Conservation (phyloP, 2,888 invertebrate genomes). For the Gnatocerus cornutus region DNA sequence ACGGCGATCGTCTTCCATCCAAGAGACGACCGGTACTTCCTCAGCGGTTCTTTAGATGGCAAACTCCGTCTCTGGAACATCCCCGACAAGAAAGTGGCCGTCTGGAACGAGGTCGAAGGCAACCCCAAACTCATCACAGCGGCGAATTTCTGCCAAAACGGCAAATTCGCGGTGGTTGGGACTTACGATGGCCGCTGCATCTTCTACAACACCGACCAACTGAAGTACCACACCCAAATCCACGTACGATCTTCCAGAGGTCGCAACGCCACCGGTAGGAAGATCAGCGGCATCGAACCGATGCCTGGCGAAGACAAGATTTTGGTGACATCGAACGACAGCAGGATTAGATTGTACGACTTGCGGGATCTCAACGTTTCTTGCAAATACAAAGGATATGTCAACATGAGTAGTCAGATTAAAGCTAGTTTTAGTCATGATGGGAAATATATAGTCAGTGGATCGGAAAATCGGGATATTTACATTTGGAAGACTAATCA, state of each 20-base stretch:
- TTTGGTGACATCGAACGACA: slow-evolving; percentile 97
- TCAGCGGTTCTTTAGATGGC: slow-evolving; percentile 98
- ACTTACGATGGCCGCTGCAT: slow-evolving; percentile 99
- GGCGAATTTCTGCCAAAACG: slow-evolving; percentile 97
- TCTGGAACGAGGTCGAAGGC: slow-evolving; percentile 98
- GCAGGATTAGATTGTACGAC: slow-evolving; percentile 96
- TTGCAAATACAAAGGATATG: slow-evolving; percentile 80
- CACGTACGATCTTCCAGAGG: slow-evolving; percentile 97
- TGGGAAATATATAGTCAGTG: slow-evolving; percentile 97
- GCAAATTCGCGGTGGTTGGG: slow-evolving; percentile 98
- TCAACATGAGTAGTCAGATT: slow-evolving; percentile 97
- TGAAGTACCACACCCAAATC: slow-evolving; percentile 98
- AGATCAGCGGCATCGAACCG: slow-evolving; percentile 98
- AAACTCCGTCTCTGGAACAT: slow-evolving; percentile 99
- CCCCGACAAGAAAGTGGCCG: slow-evolving; percentile 98
- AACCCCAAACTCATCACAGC: slow-evolving; percentile 96
- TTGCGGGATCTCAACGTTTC: slow-evolving; percentile 94
- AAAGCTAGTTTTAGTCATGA: slow-evolving; percentile 98
- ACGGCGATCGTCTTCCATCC: slow-evolving; percentile 99
- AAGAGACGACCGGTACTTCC: slow-evolving; percentile 88
- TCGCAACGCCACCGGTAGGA: slow-evolving; percentile 94
- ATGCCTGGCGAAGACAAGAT: slow-evolving; percentile 97
- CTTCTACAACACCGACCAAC: slow-evolving; percentile 97
- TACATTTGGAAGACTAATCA: slow-evolving; percentile 99
- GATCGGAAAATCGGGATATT: slow-evolving; percentile 97